phyloP scores from a whole-genome alignment of 2,888 invertebrate species.

The Elmis aenea region DNA sequence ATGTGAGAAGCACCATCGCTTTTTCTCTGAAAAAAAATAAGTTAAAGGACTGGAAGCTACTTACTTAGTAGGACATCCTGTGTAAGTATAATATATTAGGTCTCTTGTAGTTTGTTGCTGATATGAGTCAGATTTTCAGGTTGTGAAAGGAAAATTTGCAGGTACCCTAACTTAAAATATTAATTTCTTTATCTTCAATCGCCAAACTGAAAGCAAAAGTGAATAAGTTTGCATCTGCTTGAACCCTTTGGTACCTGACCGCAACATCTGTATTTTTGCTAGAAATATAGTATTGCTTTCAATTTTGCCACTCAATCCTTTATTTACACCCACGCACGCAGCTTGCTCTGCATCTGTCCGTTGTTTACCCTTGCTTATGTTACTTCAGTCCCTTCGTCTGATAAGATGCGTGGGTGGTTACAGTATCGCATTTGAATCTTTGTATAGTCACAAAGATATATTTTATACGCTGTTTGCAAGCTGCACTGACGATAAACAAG shows the following conservation, averaged over 20 bases:
- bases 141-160: too few relatives aligned
- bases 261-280: conserved; percentile 21
- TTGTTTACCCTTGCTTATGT: conserved; percentile 14
- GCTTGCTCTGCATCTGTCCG: conserved; percentile 19
- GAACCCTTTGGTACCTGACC: conserved; percentile 24
- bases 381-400: conserved; percentile 12
- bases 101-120: too few relatives aligned
- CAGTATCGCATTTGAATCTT: background rate
- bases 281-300: conserved; percentile 20
- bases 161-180: too few relatives aligned
- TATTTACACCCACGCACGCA: conserved; percentile 21
- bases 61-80: too few relatives aligned
- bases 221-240: conserved; percentile 32
- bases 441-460: too few relatives aligned
- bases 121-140: too few relatives aligned
- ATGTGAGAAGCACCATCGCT: too few relatives aligned
- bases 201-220: conserved; percentile 17
- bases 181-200: conserved; percentile 24
- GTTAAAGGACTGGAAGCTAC: too few relatives aligned
- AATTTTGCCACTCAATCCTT: conserved; percentile 23
- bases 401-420: conserved; percentile 17
- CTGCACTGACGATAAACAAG: background rate
- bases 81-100: too few relatives aligned
- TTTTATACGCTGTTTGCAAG: background rate
- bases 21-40: too few relatives aligned